Conservation (phyloP, 2,888 invertebrate genomes). For the Sylvicola cinctus region DNA sequence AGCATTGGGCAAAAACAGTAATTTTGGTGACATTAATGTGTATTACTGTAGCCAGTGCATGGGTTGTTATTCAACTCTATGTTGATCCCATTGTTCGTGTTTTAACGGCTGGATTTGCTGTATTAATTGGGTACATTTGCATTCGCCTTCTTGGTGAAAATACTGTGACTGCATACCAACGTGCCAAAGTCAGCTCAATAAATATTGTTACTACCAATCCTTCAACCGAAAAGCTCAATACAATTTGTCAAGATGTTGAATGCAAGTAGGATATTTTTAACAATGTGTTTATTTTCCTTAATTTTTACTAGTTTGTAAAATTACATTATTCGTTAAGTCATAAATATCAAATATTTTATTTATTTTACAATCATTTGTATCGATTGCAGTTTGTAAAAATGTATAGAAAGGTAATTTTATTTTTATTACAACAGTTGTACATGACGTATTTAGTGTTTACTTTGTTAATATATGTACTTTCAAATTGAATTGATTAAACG, state of each 20-base stretch:
- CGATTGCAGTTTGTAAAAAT: no score
- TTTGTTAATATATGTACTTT: no score
- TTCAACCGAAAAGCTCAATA: slow-evolving; percentile 20
- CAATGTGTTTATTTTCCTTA: no score
- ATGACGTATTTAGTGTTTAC: no score
- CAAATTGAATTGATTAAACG: no score
- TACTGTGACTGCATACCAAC: slow-evolving; percentile 74
- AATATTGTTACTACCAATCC: slow-evolving; percentile 34
- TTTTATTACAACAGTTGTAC: no score
- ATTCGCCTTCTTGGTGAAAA: slow-evolving; percentile 73
- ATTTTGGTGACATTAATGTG: slow-evolving; percentile 60
- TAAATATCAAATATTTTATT: no score
- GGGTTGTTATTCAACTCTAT: slow-evolving; percentile 60
- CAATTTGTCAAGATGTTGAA: slow-evolving; percentile 23
- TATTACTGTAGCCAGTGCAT: slow-evolving; percentile 53
- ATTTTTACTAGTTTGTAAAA: no score
- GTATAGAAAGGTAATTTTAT: no score
- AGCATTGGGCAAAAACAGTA: slow-evolving; percentile 69
- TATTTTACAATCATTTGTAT: no score
- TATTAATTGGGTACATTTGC: slow-evolving; percentile 67
- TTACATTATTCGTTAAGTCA: no score
- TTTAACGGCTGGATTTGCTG: slow-evolving; percentile 58
- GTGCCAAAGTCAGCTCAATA: slow-evolving; percentile 72
- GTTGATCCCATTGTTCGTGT: slow-evolving; percentile 58
- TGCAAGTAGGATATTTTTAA: slow-evolving; percentile 13